These are phyloP conservation scores for Mercenaria mercenaria DNA, from an alignment of 1,140 invertebrate species.

Conservation along the genomic window DNA sequence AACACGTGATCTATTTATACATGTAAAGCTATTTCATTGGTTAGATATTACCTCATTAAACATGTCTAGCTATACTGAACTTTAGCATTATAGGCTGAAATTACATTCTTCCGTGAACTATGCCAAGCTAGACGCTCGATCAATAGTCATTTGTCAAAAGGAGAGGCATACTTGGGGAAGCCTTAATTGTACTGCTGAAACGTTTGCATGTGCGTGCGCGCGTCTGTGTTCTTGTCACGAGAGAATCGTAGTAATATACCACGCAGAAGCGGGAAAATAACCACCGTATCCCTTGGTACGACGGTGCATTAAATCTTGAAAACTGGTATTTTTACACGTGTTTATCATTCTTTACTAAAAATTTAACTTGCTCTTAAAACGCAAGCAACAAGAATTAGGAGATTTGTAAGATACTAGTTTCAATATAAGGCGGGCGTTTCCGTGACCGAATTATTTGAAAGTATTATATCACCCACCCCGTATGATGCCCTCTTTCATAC, in stretches of 20 bases:
- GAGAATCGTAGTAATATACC: too few species aligned
- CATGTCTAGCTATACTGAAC: slow-evolving; percentile 34
- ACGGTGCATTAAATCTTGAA: background rate
- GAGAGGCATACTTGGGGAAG: background rate
- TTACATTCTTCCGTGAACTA: background rate
- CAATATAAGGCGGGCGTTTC: background rate
- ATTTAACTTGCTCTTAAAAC: too few species aligned
- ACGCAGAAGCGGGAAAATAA: too few species aligned
- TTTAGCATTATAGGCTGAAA: slow-evolving; percentile 23
- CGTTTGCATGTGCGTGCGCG: too few species aligned
- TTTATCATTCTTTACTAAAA: too few species aligned
- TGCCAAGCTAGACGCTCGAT: background rate
- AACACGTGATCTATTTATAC: slow-evolving; percentile 8
- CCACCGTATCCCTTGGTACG: too few species aligned
- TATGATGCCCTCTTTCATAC: background rate
- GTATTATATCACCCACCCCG: background rate
- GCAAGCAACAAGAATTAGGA: too few species aligned
- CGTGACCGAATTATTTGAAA: background rate
- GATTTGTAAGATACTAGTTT: too few species aligned
- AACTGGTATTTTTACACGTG: background rate
- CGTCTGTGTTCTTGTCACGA: too few species aligned
- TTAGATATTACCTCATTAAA: slow-evolving; percentile 4
- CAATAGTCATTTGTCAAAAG: slow-evolving; percentile 20
- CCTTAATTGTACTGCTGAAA: background rate
- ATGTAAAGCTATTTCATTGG: slow-evolving; percentile 13